These are phyloP conservation scores for Horisme vitalbata DNA, from an alignment of 2,888 invertebrate genomes.

Conservation along the genomic window DNA sequence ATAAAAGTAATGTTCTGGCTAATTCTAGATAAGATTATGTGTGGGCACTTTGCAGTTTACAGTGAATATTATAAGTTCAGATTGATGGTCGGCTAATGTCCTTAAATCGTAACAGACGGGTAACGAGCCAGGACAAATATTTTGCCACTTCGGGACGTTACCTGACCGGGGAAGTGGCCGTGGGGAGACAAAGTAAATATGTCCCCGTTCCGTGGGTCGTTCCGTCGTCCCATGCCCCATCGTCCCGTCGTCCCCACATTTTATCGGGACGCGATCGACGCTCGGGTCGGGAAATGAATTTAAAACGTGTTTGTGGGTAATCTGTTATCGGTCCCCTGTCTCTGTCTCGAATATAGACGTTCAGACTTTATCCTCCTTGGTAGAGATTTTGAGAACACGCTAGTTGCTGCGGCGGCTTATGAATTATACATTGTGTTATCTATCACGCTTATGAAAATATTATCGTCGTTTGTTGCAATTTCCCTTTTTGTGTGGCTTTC, in stretches of 20 bases:
- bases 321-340: slow-evolving; percentile 83
- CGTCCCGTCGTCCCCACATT: slow-evolving; percentile 79
- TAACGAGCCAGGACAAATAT: slow-evolving; percentile 78
- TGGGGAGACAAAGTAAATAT: slow-evolving; percentile 82
- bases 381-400: slow-evolving; percentile 61
- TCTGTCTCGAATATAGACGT: slow-evolving; percentile 78
- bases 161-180: slow-evolving; percentile 79
- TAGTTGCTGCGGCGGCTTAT: slow-evolving; percentile 22
- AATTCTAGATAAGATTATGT: not conserved
- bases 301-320: slow-evolving; percentile 84
- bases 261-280: slow-evolving; percentile 81
- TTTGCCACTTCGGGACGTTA: slow-evolving; percentile 79
- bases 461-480: slow-evolving; percentile 18
- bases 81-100: slow-evolving; percentile 66
- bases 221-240: slow-evolving; percentile 42
- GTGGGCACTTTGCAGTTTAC: slow-evolving; percentile 26
- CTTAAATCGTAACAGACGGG: slow-evolving; percentile 73
- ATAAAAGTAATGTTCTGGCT: not conserved
- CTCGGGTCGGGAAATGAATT: slow-evolving; percentile 82
- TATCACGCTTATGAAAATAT: slow-evolving; percentile 25
- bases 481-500: slow-evolving; percentile 4
- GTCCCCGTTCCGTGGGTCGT: slow-evolving; percentile 75
- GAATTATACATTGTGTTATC: slow-evolving; percentile 24
- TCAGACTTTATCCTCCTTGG: slow-evolving; percentile 65
- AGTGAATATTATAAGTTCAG: slow-evolving; percentile 50